A percentile compares a stretch with the other conserved stretches of the same genome.
Evolutionary conservation across 2,888 invertebrate species (phyloP).

Genomic region (Dryobota labecula): DNA sequence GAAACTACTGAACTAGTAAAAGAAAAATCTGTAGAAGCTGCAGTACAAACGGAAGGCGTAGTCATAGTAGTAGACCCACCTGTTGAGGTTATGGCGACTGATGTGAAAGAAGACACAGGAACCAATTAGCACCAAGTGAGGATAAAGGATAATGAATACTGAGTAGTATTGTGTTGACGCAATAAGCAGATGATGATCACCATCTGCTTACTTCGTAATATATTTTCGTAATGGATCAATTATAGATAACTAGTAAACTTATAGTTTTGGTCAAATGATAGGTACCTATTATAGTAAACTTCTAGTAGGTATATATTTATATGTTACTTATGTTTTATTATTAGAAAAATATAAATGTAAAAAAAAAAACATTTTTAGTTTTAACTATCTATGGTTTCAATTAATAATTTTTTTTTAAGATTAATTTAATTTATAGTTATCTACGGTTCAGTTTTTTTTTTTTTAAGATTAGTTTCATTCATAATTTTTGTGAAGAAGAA

Average conservation of each 20-base stretch:
- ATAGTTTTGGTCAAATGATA: neutral
- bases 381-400: too few species aligned
- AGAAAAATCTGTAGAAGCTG: neutral
- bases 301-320: neutral
- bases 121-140: neutral
- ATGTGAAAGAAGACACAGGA: neutral
- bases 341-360: neutral
- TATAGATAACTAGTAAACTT: neutral
- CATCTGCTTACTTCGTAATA: neutral
- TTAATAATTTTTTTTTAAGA: neutral
- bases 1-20: neutral
- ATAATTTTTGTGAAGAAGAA: constrained; percentile 2
- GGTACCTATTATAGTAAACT: neutral
- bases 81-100: neutral
- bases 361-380: neutral
- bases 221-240: neutral
- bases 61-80: neutral
- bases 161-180: neutral
- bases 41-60: neutral
- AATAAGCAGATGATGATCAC: neutral
- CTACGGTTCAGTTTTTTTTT: neutral
- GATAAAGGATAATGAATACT: neutral
- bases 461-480: constrained; percentile 4
- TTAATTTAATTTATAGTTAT: neutral
- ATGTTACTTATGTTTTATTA: neutral